Evolutionary conservation across 2,888 invertebrate genomes (phyloP), one percentile per base, ranked within the genome.

Genomic region (Dorcus parallelipipedus): DNA sequence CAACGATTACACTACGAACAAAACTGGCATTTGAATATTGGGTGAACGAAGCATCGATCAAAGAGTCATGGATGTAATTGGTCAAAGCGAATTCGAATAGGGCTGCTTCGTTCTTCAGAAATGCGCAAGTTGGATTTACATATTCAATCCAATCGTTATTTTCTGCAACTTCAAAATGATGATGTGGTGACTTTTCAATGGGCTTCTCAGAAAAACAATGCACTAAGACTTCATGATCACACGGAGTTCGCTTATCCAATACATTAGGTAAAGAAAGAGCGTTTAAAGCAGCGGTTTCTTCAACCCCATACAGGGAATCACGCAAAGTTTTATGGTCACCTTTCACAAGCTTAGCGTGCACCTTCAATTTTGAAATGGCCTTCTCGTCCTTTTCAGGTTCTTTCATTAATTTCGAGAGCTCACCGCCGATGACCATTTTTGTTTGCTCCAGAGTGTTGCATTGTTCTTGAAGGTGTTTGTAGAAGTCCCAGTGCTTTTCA

Each of bases 1-100:
- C 92, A 5, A 91, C 79, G 3, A 93, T 79, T 2, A 90, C 78
- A 71, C 89, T 89, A 55, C 89, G 85, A 4, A 85, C 83, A 78
- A 93, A 92, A 78, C 93, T 92, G 0, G 91, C 83, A 74, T 91
- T 91, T 0, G 88, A 85, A 67, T 89, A 86, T 69, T 86, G 86
- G 0, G 82, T 73, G 71, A 84, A 89, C n/a, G 82, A 78, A 9
- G 78, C 74, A 1, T 81, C 75, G 20, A 79, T 76, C 5, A 84
- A 69, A 53, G 78, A 72, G 51, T 79, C 71, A 1, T 78, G 73
- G 57, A 84, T 81, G 68, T 81, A 82, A 74, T 83, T 82, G 66
- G 84, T 78, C 9, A 83, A 74, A 17, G 82, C 83, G 8, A 88
- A 76, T 76, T 93, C 92, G 72, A 90, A 90, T 10, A 86, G 66